These are phyloP conservation scores for Drosophila atripex DNA, from an alignment of 2,888 invertebrate species.

Conservation along the genomic window DNA sequence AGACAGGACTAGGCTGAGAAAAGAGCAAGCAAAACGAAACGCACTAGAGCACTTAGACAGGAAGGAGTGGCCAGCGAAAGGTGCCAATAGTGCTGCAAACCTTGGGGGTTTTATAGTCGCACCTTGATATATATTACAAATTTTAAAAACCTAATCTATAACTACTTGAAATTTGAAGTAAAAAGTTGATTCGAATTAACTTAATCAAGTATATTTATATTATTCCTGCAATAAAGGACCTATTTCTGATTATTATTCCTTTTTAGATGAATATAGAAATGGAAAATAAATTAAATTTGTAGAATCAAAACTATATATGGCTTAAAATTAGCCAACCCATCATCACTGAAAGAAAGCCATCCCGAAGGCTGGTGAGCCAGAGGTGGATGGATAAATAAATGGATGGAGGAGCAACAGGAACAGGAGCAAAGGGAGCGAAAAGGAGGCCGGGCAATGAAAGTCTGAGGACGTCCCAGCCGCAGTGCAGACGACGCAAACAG, in stretches of 20 bases:
- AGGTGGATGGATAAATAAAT: background rate
- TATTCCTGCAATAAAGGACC: too few relatives aligned
- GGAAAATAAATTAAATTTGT: too few relatives aligned
- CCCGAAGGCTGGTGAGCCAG: constrained; percentile 3
- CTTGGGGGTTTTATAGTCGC: background rate
- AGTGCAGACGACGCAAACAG: constrained; percentile 77
- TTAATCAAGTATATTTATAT: too few relatives aligned
- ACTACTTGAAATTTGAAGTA: too few relatives aligned
- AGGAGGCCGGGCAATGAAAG: constrained; percentile 11
- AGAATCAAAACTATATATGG: background rate
- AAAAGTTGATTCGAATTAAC: too few relatives aligned
- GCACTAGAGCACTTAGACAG: constrained; percentile 22
- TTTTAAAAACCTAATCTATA: too few relatives aligned
- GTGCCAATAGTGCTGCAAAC: background rate
- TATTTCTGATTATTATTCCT: too few relatives aligned
- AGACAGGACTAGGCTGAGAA: constrained; percentile 22
- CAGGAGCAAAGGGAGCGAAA: background rate
- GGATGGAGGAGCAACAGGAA: background rate
- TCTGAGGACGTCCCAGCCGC: constrained; percentile 55
- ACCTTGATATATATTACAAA: too few relatives aligned
- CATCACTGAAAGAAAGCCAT: background rate
- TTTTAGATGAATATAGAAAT: too few relatives aligned
- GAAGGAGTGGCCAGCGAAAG: constrained; percentile 1
- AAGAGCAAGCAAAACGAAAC: constrained; percentile 50
- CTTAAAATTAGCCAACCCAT: background rate